These are phyloP conservation scores for Caradrina clavipalpis DNA, from an alignment of 2,888 invertebrate species.

Conservation along the genomic window DNA sequence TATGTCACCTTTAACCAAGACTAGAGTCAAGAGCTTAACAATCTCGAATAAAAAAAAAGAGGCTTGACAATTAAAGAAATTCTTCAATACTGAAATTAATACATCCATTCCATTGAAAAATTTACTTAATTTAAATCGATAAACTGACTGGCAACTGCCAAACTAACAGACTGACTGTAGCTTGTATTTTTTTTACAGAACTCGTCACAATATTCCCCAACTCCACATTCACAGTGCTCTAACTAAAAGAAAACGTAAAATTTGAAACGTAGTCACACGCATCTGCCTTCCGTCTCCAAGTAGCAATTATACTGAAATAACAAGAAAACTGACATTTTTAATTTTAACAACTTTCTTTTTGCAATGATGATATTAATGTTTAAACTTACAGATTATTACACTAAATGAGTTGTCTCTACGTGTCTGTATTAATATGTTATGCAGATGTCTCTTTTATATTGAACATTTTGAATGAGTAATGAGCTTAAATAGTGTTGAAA, in stretches of 20 bases:
- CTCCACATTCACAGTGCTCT: slow-evolving; percentile 62
- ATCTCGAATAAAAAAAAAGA: too few relatives aligned
- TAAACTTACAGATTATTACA: slow-evolving; percentile 22
- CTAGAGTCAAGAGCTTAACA: too few relatives aligned
- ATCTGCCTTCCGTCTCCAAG: slow-evolving; percentile 85
- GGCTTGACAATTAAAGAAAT: too few relatives aligned
- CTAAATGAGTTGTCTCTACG: slow-evolving; percentile 42
- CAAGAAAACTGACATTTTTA: slow-evolving; percentile 80
- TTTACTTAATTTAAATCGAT: too few relatives aligned
- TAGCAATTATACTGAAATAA: slow-evolving; percentile 85
- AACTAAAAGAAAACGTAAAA: slow-evolving; percentile 78
- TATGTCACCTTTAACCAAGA: too few relatives aligned
- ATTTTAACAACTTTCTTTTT: slow-evolving; percentile 80
- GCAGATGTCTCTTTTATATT: slow-evolving; percentile 18
- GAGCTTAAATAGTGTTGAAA: not conserved
- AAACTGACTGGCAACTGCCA: too few relatives aligned
- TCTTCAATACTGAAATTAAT: too few relatives aligned
- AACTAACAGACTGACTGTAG: too few relatives aligned
- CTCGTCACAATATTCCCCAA: slow-evolving; percentile 35
- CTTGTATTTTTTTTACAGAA: too few relatives aligned
- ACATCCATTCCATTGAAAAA: too few relatives aligned
- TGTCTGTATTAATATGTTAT: slow-evolving; percentile 32
- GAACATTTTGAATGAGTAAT: not conserved
- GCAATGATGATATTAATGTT: slow-evolving; percentile 48
- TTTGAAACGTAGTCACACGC: slow-evolving; percentile 85